phyloP scores from a whole-genome alignment of 2,888 invertebrate genomes.

The Pilophorus perplexus region DNA sequence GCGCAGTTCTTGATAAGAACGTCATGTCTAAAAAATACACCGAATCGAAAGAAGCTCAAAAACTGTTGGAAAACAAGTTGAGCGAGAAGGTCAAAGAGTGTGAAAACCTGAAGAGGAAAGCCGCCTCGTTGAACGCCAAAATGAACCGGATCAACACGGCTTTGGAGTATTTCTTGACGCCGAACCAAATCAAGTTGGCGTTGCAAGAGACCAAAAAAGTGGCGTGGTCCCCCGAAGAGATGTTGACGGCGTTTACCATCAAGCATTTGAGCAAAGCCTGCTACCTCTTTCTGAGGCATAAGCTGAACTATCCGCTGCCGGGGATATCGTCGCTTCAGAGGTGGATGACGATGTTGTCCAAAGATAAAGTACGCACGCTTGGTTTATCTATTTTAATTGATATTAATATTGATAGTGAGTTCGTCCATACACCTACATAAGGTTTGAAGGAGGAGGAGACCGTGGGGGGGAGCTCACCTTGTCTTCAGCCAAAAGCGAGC shows the following conservation, averaged over 20 bases:
- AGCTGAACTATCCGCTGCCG: conserved; percentile 38
- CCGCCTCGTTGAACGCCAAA: neutral
- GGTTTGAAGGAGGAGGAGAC: no score
- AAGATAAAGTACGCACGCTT: conserved; percentile 28
- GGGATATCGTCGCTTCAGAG: conserved; percentile 37
- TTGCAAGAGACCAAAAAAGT: conserved; percentile 38
- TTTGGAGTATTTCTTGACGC: conserved; percentile 33
- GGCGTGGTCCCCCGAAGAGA: conserved; percentile 37
- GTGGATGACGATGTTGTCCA: conserved; percentile 36
- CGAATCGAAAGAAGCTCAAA: conserved; percentile 32
- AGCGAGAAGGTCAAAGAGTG: conserved; percentile 26
- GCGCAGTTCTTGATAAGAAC: conserved; percentile 27
- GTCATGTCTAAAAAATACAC: conserved; percentile 33
- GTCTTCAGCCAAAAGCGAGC: no score
- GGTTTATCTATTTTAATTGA: no score
- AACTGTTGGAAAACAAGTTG: conserved; percentile 10
- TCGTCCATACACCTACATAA: no score
- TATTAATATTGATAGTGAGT: no score
- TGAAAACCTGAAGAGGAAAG: conserved; percentile 23
- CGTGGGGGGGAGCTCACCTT: no score
- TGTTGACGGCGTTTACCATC: conserved; percentile 39
- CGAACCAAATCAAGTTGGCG: conserved; percentile 36
- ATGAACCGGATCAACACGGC: conserved; percentile 8
- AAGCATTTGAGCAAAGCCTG: conserved; percentile 38
- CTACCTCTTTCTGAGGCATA: conserved; percentile 34